A percentile compares a stretch with the other conserved stretches of the same genome.
phyloP scores from a whole-genome alignment of 2,888 invertebrate genomes.

The Pasiphila rectangulata region DNA sequence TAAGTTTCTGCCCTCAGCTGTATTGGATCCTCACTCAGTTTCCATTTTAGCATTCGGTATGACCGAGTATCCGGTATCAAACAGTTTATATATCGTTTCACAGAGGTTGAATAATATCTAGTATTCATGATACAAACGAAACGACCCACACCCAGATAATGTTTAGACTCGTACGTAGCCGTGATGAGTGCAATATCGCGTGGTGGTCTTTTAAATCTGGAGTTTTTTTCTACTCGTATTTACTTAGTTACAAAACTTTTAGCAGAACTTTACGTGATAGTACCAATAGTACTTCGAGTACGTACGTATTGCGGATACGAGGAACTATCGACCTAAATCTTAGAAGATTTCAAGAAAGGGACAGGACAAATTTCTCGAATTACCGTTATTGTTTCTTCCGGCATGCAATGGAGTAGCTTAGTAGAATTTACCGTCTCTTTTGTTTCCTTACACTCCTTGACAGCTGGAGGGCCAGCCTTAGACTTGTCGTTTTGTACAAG shows the following conservation, averaged over 20 bases:
- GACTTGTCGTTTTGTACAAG: slow-evolving; percentile 43
- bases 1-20: too few species aligned
- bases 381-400: slow-evolving; percentile 34
- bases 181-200: background rate
- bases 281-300: slow-evolving; percentile 26
- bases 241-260: background rate
- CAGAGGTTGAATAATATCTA: too few species aligned
- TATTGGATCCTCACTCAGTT: too few species aligned
- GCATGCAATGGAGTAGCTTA: slow-evolving; percentile 23
- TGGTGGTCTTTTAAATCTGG: background rate
- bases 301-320: slow-evolving; percentile 22
- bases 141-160: background rate
- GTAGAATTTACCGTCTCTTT: slow-evolving; percentile 26
- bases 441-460: slow-evolving; percentile 3
- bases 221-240: background rate
- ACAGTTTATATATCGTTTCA: too few species aligned
- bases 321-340: slow-evolving; percentile 19
- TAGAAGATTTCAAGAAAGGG: slow-evolving; percentile 27
- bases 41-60: too few species aligned
- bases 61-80: too few species aligned
- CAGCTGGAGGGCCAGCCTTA: slow-evolving; percentile 50
- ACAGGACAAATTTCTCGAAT: slow-evolving; percentile 22
- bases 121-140: too few species aligned
- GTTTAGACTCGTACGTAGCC: background rate
- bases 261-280: slow-evolving; percentile 27